Percentiles rank a stretch among this genome's conserved stretches.
phyloP scores from a whole-genome alignment of 2,113 vertebrate genomes.

The Alaudala cheleensis region DNA sequence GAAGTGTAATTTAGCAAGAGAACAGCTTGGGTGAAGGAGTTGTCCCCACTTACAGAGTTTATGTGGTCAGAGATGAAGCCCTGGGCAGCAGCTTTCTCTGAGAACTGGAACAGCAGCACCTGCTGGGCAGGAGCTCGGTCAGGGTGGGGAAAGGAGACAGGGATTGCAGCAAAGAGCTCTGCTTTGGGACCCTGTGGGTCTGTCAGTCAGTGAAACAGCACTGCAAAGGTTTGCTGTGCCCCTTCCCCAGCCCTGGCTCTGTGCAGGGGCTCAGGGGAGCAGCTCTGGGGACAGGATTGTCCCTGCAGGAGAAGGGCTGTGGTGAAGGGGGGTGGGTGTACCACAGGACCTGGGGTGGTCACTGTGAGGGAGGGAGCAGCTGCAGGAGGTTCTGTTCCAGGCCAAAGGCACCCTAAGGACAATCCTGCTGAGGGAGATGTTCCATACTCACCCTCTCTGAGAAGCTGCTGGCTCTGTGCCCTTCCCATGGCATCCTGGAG shows the following conservation, averaged over 20 bases:
- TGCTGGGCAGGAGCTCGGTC: constrained; percentile 9
- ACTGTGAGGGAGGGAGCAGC: fast-evolving
- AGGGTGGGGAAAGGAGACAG: background rate
- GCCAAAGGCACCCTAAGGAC: background rate
- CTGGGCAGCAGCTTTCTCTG: constrained; percentile 72
- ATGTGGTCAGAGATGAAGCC: constrained; percentile 83
- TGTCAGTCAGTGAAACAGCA: background rate
- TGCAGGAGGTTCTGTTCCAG: background rate
- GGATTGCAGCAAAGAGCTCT: background rate
- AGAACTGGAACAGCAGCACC: constrained; percentile 85
- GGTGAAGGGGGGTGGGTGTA: background rate
- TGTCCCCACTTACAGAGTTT: constrained; percentile 76
- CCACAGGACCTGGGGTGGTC: fast-evolving
- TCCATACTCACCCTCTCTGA: constrained; percentile 75
- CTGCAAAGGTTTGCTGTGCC: background rate
- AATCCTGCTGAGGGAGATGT: background rate
- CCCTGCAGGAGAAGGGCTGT: background rate
- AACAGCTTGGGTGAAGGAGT: background rate
- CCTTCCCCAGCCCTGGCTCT: fast-evolving
- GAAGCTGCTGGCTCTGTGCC: constrained; percentile 73
- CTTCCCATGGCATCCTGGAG: constrained; percentile 7
- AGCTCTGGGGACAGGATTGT: background rate
- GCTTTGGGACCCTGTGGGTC: background rate
- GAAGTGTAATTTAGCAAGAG: background rate
- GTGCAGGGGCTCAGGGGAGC: background rate